Conservation (phyloP, 2,797 vertebrate species). For the Spea hammondii region DNA sequence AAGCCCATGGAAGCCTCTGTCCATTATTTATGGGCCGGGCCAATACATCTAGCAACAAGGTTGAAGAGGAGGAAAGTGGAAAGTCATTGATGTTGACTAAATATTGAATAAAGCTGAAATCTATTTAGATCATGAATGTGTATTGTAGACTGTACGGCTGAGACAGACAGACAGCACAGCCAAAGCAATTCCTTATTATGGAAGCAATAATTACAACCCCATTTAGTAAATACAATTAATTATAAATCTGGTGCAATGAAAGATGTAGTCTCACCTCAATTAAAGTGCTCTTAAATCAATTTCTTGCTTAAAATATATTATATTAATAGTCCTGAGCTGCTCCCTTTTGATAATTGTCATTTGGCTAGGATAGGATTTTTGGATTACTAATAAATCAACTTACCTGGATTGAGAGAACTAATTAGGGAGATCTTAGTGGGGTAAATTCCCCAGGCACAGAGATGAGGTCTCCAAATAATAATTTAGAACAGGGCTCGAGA, state of each 20-base stretch:
- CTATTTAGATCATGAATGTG: not conserved
- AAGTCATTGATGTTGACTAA: not conserved
- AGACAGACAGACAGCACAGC: not conserved
- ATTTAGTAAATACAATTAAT: conserved; percentile 3
- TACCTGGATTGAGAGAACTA: conserved; percentile 1
- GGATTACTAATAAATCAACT: not conserved
- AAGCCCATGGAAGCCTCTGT: no score
- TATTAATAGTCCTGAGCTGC: not conserved
- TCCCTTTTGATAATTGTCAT: not conserved
- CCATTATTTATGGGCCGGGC: no score
- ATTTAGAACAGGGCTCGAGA: not conserved
- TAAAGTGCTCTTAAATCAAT: conserved; percentile 1
- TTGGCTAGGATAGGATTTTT: conserved; percentile 1
- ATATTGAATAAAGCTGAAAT: not conserved
- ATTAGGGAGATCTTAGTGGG: conserved; percentile 6
- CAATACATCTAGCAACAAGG: no score
- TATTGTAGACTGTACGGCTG: not conserved
- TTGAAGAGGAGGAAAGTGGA: no score
- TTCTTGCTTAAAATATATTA: conserved; percentile 10
- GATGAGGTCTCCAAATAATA: not conserved
- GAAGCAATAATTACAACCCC: not conserved
- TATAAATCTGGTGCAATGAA: conserved; percentile 1
- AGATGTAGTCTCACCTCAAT: not conserved
- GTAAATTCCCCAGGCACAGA: not conserved
- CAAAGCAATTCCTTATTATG: not conserved